Percentiles rank a stretch among this genome's conserved stretches.
Evolutionary conservation across 2,888 invertebrate species (phyloP).

Genomic region (Mallateleia sp.): DNA sequence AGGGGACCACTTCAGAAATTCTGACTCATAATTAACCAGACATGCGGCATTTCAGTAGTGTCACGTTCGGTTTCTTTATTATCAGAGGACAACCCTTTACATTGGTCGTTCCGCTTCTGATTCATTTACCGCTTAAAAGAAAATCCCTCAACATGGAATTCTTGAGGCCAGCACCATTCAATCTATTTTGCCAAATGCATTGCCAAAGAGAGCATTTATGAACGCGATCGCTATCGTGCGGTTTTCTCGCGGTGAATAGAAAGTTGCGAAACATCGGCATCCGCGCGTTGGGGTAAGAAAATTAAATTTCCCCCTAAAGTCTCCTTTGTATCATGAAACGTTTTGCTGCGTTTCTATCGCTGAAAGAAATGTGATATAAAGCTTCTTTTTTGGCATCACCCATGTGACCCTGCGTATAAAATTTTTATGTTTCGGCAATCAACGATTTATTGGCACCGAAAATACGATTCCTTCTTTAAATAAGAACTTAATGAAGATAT

Average conservation of each 20-base stretch:
- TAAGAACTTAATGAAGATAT: conserved; percentile 34
- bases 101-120: conserved; percentile 83
- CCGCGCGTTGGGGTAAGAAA: conserved; percentile 73
- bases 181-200: conserved; percentile 82
- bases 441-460: conserved; percentile 53
- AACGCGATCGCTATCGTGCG: conserved; percentile 63
- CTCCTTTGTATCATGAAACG: conserved; percentile 69
- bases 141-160: conserved; percentile 74
- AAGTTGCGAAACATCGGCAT: conserved; percentile 69
- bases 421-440: conserved; percentile 57
- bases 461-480: conserved; percentile 8
- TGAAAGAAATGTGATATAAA: conserved; percentile 72
- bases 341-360: conserved; percentile 66
- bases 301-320: conserved; percentile 71
- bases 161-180: conserved; percentile 76
- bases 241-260: conserved; percentile 76
- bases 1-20: no score
- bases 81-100: conserved; percentile 80
- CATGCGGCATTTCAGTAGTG: conserved; percentile 58
- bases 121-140: conserved; percentile 84
- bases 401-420: conserved; percentile 43
- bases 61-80: conserved; percentile 76
- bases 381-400: conserved; percentile 64
- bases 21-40: conserved; percentile 48
- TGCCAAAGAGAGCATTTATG: conserved; percentile 66